These are phyloP conservation scores for Spialia ferax DNA, from an alignment of 2,888 invertebrate genomes.

Conservation along the genomic window DNA sequence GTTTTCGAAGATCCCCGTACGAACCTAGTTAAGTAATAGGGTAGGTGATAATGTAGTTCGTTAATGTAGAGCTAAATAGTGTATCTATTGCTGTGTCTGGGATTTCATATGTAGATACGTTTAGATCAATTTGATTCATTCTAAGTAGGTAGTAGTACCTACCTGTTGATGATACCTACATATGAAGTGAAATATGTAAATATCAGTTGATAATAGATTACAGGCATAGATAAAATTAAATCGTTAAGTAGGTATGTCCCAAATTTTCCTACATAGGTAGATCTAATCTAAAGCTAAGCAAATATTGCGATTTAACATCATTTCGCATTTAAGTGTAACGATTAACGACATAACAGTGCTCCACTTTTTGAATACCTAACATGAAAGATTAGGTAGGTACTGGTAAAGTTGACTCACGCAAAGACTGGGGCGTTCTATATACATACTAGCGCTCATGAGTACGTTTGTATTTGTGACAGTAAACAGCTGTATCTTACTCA, in stretches of 20 bases:
- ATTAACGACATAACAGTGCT: conserved; percentile 18
- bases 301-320: neutral
- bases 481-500: conserved; percentile 53
- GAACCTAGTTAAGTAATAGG: no score
- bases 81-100: neutral
- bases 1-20: no score
- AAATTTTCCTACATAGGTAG: neutral
- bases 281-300: neutral
- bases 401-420: conserved; percentile 29
- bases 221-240: neutral
- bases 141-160: no score
- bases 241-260: neutral
- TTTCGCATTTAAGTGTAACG: neutral
- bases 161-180: no score
- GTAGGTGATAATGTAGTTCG: no score
- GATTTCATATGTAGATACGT: neutral
- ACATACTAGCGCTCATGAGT: neutral
- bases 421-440: conserved; percentile 26
- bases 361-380: conserved; percentile 38
- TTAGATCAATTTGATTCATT: neutral
- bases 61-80: neutral
- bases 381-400: conserved; percentile 18
- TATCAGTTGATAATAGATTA: neutral
- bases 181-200: neutral
- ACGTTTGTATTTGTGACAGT: conserved; percentile 18